phyloP scores from a whole-genome alignment of 2,888 invertebrate species.

The Acronicta aceris region DNA sequence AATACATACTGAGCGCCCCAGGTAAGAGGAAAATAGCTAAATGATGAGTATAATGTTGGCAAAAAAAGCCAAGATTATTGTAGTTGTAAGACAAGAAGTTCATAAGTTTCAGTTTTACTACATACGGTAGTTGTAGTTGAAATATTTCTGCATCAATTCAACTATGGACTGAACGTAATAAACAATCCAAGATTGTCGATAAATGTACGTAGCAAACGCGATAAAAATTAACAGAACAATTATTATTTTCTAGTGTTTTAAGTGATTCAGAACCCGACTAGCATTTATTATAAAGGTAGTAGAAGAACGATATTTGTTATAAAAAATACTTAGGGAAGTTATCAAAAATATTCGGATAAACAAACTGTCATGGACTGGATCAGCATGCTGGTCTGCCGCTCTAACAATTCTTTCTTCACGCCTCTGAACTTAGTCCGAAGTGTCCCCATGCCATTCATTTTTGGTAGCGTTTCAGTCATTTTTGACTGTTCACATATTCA shows the following conservation, averaged over 20 bases:
- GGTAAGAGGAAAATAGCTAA: constrained; percentile 18
- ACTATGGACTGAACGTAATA: not conserved
- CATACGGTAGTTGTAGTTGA: too few relatives aligned
- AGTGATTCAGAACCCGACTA: not conserved
- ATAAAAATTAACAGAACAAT: constrained; percentile 6
- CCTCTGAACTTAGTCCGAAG: constrained; percentile 93
- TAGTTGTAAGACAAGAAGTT: not conserved
- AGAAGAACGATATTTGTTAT: not conserved
- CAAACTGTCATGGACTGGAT: constrained; percentile 95
- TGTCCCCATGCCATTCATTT: constrained; percentile 88
- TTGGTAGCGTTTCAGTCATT: constrained; percentile 53
- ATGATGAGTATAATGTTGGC: constrained; percentile 2
- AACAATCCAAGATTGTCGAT: constrained; percentile 16
- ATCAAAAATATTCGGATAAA: constrained; percentile 61
- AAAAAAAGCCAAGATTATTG: constrained; percentile 4
- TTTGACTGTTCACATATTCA: constrained; percentile 59
- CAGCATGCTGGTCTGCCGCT: constrained; percentile 92
- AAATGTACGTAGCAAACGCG: constrained; percentile 7
- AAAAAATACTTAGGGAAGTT: constrained; percentile 2
- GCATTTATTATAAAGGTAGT: not conserved
- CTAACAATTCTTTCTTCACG: constrained; percentile 93
- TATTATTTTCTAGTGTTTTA: not conserved
- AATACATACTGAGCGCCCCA: constrained; percentile 19
- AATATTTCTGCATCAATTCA: not conserved
- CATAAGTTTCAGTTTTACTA: too few relatives aligned